Evolutionary conservation across 2,113 vertebrate genomes (phyloP), one percentile per base, ranked within the genome.

Genomic region (Lepidothrix coronata): DNA sequence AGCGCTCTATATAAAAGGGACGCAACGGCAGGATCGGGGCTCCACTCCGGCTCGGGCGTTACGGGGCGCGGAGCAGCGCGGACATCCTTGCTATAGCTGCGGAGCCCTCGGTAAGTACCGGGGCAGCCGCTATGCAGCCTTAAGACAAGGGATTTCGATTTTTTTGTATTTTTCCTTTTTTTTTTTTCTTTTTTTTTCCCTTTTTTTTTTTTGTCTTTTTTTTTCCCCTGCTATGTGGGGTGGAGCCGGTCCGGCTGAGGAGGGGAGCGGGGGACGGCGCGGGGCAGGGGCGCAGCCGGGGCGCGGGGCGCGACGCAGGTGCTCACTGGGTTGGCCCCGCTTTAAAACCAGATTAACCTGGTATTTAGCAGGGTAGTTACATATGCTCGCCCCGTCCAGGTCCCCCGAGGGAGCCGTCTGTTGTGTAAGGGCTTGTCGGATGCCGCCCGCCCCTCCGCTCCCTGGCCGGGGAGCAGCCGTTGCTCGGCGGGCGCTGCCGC

Each of bases 1-100:
- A 62, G 16, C 12, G 35, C 58, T 30, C 18, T 90, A 73, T 99
- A 99, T 99, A 99, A 98, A 99, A 94, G 46, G 48, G 66, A 39
- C 35, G 66, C 88, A 93, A 75, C 28, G 5, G 31, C 0, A 0
- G 8, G 0, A 0, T 0, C 0, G 5, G 0, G 6, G 75, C 61
- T 88, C 9, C 44, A 95, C 22, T 96, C 23, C 25, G 27, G 27
- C 4, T 24, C 5, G 77, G 33, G 85, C 19, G 1, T 51, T 14
- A 7, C 0, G 1, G 48, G 33, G 0, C 0, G 52, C 0, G 1
- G 37, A 48, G 30, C 2, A 0, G 17, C 1, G 44, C 2, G 6
- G 62, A 66, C 17, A 11, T 85, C 24, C 2, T 81, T 84, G 9
- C 11, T 14, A 48, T 66, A 25, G 63, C 73, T 95, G 82, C 10